These are phyloP conservation scores for Eremophila alpestris DNA, from an alignment of 2,797 vertebrate species.

Conservation along the genomic window DNA sequence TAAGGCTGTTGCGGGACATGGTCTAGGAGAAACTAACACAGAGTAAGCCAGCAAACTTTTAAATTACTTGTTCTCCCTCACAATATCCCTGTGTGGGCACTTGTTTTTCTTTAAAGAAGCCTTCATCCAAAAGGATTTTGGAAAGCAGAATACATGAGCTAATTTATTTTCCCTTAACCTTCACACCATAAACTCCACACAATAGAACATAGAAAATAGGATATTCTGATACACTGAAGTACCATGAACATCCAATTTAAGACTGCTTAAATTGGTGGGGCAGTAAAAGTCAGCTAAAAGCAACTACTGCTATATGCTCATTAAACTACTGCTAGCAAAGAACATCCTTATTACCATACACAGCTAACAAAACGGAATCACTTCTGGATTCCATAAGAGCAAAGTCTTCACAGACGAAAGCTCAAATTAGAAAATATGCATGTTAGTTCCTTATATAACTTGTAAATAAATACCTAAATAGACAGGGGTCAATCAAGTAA, in stretches of 20 bases:
- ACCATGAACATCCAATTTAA: neutral
- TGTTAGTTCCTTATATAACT: neutral
- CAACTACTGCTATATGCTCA: neutral
- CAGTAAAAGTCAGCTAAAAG: neutral
- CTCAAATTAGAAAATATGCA: neutral
- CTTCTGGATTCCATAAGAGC: neutral
- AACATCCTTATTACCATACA: neutral
- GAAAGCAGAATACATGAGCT: neutral
- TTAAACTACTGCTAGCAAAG: neutral
- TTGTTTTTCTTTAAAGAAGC: neutral
- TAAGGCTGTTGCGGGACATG: neutral
- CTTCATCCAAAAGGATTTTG: neutral
- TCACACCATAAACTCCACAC: neutral
- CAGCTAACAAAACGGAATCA: neutral
- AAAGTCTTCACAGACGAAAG: neutral
- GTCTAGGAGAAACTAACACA: neutral
- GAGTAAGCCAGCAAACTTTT: neutral
- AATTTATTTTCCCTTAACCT: neutral
- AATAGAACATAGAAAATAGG: neutral
- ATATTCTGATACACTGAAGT: neutral
- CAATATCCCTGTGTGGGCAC: neutral
- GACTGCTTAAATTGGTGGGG: neutral
- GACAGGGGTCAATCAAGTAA: neutral
- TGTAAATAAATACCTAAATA: neutral
- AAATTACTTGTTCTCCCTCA: neutral